phyloP scores from a whole-genome alignment of 1,140 invertebrate species.

The Ceratina australensis region DNA sequence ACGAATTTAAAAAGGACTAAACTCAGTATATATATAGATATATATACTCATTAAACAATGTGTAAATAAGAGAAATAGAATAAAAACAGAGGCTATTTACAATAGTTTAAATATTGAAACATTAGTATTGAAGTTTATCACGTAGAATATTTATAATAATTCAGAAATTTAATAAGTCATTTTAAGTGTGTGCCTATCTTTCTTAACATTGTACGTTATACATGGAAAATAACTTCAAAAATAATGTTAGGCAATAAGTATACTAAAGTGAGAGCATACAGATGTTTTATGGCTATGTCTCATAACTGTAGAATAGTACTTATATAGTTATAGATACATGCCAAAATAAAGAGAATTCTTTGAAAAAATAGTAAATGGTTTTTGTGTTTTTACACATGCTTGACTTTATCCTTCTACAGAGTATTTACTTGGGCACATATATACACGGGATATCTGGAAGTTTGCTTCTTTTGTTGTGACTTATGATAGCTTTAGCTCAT shows the following conservation, averaged over 20 bases:
- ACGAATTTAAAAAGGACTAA: constrained; percentile 11
- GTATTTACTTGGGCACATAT: constrained; percentile 13
- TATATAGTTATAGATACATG: constrained; percentile 61
- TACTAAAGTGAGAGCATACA: constrained; percentile 27
- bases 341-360: constrained; percentile 69
- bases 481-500: background rate
- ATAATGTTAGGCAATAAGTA: constrained; percentile 40
- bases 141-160: constrained; percentile 36
- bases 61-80: background rate
- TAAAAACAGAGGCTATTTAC: background rate
- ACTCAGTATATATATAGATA: background rate
- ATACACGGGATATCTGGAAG: constrained; percentile 28
- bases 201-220: constrained; percentile 36
- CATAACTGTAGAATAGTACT: constrained; percentile 49
- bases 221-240: constrained; percentile 8
- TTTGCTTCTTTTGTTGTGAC: background rate
- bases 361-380: constrained; percentile 55
- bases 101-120: constrained; percentile 13
- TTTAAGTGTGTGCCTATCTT: constrained; percentile 39
- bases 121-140: constrained; percentile 7
- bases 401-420: constrained; percentile 53
- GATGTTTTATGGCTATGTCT: constrained; percentile 40
- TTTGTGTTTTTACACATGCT: constrained; percentile 59
- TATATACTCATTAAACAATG: background rate
- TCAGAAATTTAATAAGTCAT: constrained; percentile 39